Evolutionary conservation across 1,140 invertebrate species (phyloP).

Genomic region (Neotoxoptera formosana): DNA sequence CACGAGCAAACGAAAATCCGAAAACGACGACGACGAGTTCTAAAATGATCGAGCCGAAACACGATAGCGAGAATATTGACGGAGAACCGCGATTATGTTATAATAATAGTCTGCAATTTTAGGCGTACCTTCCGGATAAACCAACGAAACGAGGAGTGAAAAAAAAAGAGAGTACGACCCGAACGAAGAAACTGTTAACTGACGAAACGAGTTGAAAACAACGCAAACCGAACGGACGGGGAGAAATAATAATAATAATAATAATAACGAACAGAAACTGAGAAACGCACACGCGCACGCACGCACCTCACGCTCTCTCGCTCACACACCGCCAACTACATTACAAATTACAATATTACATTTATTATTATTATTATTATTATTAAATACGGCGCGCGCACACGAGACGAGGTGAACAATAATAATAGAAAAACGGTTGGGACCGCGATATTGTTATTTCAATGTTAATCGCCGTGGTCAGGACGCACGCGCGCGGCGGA

Average conservation of each 20-base stretch:
- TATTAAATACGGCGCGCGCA: background rate
- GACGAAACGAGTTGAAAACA: background rate
- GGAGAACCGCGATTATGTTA: background rate
- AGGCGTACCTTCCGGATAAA: background rate
- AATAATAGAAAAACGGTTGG: conserved; percentile 40
- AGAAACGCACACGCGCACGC: conserved; percentile 18
- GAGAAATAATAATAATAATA: background rate
- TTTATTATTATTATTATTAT: background rate
- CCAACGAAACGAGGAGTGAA: background rate
- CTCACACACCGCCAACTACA: background rate
- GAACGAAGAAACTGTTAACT: background rate
- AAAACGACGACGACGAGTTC: background rate
- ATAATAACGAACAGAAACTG: background rate
- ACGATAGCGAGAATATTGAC: background rate
- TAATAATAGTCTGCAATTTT: background rate
- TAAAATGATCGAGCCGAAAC: background rate
- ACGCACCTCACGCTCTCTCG: background rate
- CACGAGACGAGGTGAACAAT: background rate
- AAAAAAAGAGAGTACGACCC: background rate
- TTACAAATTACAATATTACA: too few relatives aligned
- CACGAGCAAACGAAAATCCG: background rate
- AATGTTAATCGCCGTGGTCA: background rate
- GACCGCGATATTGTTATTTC: background rate
- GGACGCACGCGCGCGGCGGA: conserved; percentile 32
- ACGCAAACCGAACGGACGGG: background rate